phyloP scores from a whole-genome alignment of 2,797 vertebrate species.

The Acipenser transmontanus region DNA sequence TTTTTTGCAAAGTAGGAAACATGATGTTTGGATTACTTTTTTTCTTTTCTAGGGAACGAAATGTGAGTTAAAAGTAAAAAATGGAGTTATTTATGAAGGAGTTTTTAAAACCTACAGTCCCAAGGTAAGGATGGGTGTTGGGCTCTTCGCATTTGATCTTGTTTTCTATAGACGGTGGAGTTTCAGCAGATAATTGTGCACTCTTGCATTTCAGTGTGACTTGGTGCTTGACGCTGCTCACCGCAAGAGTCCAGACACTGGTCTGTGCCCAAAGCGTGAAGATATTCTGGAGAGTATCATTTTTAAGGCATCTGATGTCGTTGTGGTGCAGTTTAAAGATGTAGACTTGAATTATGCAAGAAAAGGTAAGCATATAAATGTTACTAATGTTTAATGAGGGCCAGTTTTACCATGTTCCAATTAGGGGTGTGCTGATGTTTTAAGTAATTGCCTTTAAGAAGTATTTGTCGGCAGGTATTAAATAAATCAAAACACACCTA shows the following conservation, averaged over 20 bases:
- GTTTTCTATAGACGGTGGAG: conserved; percentile 10
- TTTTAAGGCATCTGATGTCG: conserved; percentile 94
- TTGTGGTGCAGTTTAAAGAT: conserved; percentile 95
- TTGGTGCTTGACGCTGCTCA: conserved; percentile 95
- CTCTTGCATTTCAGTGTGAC: conserved; percentile 72
- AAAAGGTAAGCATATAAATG: conserved; percentile 68
- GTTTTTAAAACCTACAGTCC: conserved; percentile 98
- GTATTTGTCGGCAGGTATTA: no score
- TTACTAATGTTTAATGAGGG: neutral
- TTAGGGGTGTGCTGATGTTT: neutral
- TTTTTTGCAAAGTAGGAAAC: no score
- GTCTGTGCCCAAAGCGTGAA: conserved; percentile 80
- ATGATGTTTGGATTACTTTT: neutral
- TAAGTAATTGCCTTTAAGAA: no score
- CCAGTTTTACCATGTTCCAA: neutral
- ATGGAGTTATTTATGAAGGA: conserved; percentile 91
- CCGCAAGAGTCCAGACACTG: conserved; percentile 81
- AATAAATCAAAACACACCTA: no score
- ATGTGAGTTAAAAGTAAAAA: conserved; percentile 98
- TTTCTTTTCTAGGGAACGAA: conserved; percentile 80
- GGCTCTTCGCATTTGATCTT: no score
- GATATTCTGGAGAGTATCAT: conserved; percentile 96
- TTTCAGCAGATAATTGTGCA: neutral
- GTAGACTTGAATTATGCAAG: conserved; percentile 92
- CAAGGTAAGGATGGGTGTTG: conserved; percentile 70